phyloP scores from a whole-genome alignment of 2,888 invertebrate species.

The Blera fallax region DNA sequence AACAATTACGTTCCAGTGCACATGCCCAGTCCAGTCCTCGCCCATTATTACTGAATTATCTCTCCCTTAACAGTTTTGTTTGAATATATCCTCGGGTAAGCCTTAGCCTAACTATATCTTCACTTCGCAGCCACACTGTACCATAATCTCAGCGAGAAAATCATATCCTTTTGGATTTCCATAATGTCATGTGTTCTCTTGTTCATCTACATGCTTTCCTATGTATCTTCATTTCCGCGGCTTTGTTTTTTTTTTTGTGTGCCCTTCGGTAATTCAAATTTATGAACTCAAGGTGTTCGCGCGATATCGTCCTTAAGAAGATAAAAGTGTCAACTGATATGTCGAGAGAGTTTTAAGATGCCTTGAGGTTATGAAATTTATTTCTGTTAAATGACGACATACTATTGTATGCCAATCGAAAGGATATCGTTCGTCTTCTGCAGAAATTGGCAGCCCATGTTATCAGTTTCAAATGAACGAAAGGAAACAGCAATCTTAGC shows the following conservation, averaged over 20 bases:
- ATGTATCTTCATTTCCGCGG: not conserved
- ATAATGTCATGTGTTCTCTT: not conserved
- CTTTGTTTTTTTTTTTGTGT: not conserved
- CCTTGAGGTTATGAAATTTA: not conserved
- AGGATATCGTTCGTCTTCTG: not conserved
- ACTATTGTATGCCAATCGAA: not conserved
- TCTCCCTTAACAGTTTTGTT: no score
- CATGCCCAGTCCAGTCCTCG: no score
- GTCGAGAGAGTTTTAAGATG: not conserved
- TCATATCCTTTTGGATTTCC: constrained; percentile 1
- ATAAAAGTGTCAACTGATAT: constrained; percentile 26
- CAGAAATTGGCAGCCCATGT: not conserved
- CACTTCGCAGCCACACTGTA: not conserved
- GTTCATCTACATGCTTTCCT: not conserved
- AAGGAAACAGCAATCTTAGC: not conserved
- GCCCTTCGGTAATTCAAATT: not conserved
- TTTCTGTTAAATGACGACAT: not conserved
- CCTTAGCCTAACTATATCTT: no score
- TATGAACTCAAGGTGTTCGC: not conserved
- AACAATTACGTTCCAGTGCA: no score
- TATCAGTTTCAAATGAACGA: not conserved
- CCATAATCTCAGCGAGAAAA: not conserved
- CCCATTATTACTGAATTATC: no score
- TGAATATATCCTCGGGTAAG: no score
- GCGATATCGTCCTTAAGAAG: not conserved